Evolutionary conservation across 2,797 vertebrate genomes (phyloP).

Genomic region (Enoplosus armatus): DNA sequence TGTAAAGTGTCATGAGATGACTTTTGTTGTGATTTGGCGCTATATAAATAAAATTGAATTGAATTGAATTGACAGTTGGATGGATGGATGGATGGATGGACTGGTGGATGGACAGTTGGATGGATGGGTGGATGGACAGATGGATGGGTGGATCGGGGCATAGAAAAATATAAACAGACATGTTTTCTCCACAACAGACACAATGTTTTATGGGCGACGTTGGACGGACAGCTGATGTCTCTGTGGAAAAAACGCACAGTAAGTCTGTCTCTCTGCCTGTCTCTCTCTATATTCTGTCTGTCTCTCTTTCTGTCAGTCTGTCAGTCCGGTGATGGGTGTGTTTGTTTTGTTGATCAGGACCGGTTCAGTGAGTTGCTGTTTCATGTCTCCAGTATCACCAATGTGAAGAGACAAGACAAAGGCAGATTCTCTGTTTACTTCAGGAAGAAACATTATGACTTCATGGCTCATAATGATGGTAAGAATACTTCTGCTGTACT

Average conservation of each 20-base stretch:
- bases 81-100: too few species aligned
- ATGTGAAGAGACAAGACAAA: conserved; percentile 76
- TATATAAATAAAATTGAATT: too few species aligned
- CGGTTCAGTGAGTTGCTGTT: conserved; percentile 84
- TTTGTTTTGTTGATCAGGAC: conserved; percentile 68
- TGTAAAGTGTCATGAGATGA: too few species aligned
- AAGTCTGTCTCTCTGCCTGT: conserved; percentile 42
- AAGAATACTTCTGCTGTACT: not conserved
- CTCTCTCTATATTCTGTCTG: not conserved
- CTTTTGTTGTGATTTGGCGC: too few species aligned
- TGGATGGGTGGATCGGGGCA: not conserved
- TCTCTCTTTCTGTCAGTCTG: not conserved
- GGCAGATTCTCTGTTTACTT: conserved; percentile 80
- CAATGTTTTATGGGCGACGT: conserved; percentile 81
- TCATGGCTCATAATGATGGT: conserved; percentile 85
- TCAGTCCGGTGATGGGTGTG: not conserved
- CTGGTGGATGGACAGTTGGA: not conserved
- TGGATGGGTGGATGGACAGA: not conserved
- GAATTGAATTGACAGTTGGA: too few species aligned
- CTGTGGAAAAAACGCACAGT: conserved; percentile 87
- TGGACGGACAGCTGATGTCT: conserved; percentile 85
- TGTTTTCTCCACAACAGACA: conserved; percentile 68
- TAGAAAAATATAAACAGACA: not conserved
- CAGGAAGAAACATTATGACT: conserved; percentile 85
- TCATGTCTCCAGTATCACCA: conserved; percentile 84